phyloP scores from a whole-genome alignment of 2,113 vertebrate genomes.

The Protobothrops mucrosquamatus region DNA sequence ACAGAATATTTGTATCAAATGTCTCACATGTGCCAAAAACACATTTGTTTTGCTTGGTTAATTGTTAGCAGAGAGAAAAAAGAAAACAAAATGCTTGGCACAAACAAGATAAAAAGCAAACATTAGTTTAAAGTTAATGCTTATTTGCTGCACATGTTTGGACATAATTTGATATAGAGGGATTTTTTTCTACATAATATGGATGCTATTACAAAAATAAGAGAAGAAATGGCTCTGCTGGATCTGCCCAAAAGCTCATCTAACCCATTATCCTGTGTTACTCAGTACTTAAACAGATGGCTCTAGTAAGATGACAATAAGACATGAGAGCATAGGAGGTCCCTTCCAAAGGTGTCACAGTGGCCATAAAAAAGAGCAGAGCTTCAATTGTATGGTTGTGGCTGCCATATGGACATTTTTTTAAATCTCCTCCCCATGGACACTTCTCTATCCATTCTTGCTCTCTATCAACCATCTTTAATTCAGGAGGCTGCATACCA shows the following conservation, averaged over 20 bases:
- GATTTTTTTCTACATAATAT: neutral
- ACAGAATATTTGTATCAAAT: neutral
- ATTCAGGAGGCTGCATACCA: neutral
- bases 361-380: neutral
- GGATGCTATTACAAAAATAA: neutral
- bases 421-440: neutral
- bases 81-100: neutral
- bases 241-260: neutral
- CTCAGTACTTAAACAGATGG: neutral
- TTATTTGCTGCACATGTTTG: constrained; percentile 10
- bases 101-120: constrained; percentile 1
- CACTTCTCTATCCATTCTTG: neutral
- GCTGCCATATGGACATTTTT: neutral
- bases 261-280: neutral
- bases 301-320: neutral
- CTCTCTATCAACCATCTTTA: neutral
- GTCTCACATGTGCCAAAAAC: constrained; percentile 11
- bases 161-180: neutral
- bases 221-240: neutral
- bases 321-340: neutral
- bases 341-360: neutral
- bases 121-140: neutral
- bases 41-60: neutral
- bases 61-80: neutral
- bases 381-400: neutral